These are phyloP conservation scores for Myopa tessellatipennis DNA, from an alignment of 2,888 invertebrate genomes.

Conservation along the genomic window DNA sequence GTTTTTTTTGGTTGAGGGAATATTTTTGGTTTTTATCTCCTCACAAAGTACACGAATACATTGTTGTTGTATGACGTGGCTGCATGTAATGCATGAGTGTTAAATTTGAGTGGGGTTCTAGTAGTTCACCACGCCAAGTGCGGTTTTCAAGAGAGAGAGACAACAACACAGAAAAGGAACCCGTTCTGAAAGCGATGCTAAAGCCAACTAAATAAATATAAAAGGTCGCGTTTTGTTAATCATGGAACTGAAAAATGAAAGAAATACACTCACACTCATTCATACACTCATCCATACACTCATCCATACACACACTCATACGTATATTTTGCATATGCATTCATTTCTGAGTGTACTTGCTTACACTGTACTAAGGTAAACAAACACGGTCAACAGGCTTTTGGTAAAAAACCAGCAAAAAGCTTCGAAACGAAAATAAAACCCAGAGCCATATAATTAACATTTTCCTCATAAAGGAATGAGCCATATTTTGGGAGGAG, in stretches of 20 bases:
- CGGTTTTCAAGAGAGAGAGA: not conserved
- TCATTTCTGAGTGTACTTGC: not conserved
- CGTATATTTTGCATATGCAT: not conserved
- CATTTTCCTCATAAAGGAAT: conserved; percentile 16
- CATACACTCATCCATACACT: not conserved
- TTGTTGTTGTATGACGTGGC: too few species aligned
- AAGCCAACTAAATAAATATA: not conserved
- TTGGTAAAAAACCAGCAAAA: not conserved
- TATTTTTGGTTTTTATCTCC: too few species aligned
- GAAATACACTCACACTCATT: not conserved
- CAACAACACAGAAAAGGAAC: not conserved
- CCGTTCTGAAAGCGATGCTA: not conserved
- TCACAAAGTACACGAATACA: too few species aligned
- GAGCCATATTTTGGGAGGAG: not conserved
- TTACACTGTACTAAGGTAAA: not conserved
- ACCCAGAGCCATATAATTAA: not conserved
- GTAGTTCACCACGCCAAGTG: not conserved
- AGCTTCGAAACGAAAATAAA: not conserved
- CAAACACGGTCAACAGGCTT: not conserved
- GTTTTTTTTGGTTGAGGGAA: too few species aligned
- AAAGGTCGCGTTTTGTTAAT: conserved; percentile 10
- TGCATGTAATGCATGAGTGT: not conserved
- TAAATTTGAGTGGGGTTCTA: not conserved
- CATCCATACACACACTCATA: not conserved
- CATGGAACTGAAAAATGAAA: not conserved